Percentiles rank a stretch among this genome's conserved stretches.
Evolutionary conservation across 1,140 invertebrate genomes (phyloP).

Genomic region (Saccostrea cuccullata): DNA sequence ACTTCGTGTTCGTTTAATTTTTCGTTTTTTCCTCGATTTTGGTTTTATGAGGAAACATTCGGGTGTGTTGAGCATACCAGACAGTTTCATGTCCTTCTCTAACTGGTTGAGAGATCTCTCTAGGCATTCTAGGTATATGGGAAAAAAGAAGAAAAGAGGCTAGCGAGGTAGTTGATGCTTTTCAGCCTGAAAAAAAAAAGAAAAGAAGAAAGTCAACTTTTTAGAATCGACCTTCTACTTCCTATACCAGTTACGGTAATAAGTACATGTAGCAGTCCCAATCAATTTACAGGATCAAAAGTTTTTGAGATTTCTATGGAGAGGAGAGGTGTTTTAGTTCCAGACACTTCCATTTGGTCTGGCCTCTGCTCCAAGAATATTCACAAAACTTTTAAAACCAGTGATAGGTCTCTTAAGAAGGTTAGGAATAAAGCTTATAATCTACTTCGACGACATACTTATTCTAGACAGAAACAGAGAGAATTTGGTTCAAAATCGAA

Average conservation of each 20-base stretch:
- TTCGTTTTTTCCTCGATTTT: too few relatives aligned
- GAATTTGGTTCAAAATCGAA: not conserved
- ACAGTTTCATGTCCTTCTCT: not conserved
- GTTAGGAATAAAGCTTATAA: too few relatives aligned
- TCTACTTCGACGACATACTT: constrained; percentile 8
- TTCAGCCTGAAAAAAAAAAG: not conserved
- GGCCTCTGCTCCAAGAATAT: constrained; percentile 14
- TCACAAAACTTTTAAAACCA: constrained; percentile 37
- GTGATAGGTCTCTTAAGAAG: not conserved
- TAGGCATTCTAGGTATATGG: not conserved
- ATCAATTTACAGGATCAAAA: constrained; percentile 13
- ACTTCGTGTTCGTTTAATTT: too few relatives aligned
- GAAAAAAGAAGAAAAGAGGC: not conserved
- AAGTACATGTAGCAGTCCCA: constrained; percentile 22
- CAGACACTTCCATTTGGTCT: constrained; percentile 47
- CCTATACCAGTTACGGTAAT: too few relatives aligned
- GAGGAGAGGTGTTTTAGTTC: constrained; percentile 17
- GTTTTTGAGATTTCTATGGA: constrained; percentile 42
- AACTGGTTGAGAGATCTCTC: not conserved
- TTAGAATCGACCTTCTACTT: too few relatives aligned
- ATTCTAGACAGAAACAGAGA: constrained; percentile 26
- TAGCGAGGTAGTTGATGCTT: not conserved
- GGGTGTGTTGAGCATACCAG: too few relatives aligned
- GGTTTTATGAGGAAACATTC: too few relatives aligned
- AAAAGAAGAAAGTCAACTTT: not conserved